Conservation (phyloP, 2,888 invertebrate genomes). For the Cryptocephalus moraei region DNA sequence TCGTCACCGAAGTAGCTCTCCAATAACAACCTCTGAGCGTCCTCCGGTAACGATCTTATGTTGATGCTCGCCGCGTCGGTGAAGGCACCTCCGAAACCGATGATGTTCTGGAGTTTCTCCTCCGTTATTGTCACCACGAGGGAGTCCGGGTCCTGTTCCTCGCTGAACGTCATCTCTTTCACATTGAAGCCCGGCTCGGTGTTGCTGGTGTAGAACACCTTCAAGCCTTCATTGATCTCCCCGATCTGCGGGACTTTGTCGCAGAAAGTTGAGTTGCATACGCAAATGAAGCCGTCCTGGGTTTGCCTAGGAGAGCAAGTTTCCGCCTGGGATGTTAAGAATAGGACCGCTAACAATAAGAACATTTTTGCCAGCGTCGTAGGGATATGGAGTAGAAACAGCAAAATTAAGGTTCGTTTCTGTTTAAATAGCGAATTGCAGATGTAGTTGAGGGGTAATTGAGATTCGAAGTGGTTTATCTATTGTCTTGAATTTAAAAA, state of each 20-base stretch:
- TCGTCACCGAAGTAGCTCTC: constrained; percentile 44
- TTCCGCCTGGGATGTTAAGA: not conserved
- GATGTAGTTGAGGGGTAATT: too few relatives aligned
- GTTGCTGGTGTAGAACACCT: not conserved
- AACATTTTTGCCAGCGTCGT: too few relatives aligned
- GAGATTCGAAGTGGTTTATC: too few relatives aligned
- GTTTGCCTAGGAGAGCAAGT: not conserved
- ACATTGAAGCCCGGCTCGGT: not conserved
- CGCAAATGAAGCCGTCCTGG: not conserved
- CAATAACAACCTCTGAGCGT: not conserved
- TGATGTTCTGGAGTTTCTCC: not conserved
- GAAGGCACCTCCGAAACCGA: not conserved
- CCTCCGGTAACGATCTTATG: not conserved
- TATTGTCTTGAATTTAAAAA: too few relatives aligned
- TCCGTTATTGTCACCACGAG: not conserved
- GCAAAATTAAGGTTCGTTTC: too few relatives aligned
- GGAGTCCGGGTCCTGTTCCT: not conserved
- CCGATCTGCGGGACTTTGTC: not conserved
- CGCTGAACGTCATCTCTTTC: not conserved
- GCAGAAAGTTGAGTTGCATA: not conserved
- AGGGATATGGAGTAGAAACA: too few relatives aligned
- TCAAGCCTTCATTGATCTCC: not conserved
- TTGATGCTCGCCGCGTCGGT: not conserved
- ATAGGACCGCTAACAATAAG: too few relatives aligned
- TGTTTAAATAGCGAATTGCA: too few relatives aligned